Evolutionary conservation across 2,797 vertebrate species (phyloP).

Genomic region (Halcyon badia): DNA sequence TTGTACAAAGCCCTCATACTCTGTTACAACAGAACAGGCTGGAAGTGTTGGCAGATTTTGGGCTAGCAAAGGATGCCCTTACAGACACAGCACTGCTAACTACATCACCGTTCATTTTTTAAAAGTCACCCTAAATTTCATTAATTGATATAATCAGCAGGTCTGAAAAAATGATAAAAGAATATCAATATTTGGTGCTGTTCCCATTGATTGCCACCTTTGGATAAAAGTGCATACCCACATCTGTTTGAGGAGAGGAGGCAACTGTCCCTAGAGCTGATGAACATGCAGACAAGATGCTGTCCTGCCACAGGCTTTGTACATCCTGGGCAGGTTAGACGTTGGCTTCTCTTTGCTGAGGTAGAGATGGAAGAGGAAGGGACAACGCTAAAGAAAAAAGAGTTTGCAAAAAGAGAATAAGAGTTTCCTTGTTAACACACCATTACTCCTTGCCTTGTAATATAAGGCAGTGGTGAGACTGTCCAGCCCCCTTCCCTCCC

Average conservation of each 20-base stretch:
- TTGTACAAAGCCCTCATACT: background rate
- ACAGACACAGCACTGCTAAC: background rate
- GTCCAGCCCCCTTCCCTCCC: background rate
- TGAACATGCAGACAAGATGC: rapidly evolving
- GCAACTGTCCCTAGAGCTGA: background rate
- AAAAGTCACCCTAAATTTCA: background rate
- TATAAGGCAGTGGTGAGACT: rapidly evolving
- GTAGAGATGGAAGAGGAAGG: background rate
- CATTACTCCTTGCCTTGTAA: no score
- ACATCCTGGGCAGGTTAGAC: background rate
- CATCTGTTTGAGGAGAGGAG: background rate
- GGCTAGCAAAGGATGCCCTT: background rate
- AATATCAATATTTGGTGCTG: background rate
- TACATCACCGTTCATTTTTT: background rate
- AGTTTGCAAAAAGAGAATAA: background rate
- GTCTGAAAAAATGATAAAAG: background rate
- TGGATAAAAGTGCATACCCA: background rate
- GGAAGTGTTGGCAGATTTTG: background rate
- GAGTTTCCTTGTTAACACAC: background rate
- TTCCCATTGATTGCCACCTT: background rate
- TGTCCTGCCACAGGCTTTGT: background rate
- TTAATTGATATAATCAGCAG: background rate
- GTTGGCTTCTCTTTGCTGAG: background rate
- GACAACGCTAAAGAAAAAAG: background rate
- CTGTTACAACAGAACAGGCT: background rate